A percentile compares a stretch with the other conserved stretches of the same genome.
Evolutionary conservation across 2,797 vertebrate species (phyloP).

Genomic region (Sebastes goodei): DNA sequence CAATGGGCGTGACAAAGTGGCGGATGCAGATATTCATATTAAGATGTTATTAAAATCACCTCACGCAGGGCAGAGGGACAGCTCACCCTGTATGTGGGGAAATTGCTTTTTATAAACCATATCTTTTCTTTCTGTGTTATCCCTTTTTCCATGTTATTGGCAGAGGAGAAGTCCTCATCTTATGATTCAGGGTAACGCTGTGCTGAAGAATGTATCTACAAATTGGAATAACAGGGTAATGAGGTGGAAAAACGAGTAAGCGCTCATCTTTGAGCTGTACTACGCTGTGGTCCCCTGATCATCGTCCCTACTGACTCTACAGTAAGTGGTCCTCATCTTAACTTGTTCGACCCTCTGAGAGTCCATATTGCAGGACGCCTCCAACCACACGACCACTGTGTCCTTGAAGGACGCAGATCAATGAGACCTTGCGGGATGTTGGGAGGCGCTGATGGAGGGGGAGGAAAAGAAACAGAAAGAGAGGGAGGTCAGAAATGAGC

Average conservation of each 20-base stretch:
- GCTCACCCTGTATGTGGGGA: not conserved
- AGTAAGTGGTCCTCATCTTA: constrained; percentile 41
- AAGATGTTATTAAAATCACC: not conserved
- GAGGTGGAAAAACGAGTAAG: constrained; percentile 43
- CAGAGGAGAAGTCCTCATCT: constrained; percentile 19
- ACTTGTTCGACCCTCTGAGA: constrained; percentile 21
- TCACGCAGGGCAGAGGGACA: not conserved
- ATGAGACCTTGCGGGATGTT: constrained; percentile 50
- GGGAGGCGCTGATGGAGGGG: not conserved
- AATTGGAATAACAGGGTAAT: constrained; percentile 63
- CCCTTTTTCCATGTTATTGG: not conserved
- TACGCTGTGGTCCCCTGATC: constrained; percentile 19
- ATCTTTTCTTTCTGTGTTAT: not conserved
- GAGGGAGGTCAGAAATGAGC: constrained; percentile 16
- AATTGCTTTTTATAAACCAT: constrained; percentile 36
- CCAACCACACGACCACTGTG: constrained; percentile 24
- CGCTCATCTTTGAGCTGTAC: constrained; percentile 35
- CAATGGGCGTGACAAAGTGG: too few species aligned
- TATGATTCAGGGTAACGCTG: constrained; percentile 18
- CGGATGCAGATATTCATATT: not conserved
- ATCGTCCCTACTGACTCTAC: constrained; percentile 13
- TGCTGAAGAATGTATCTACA: constrained; percentile 32
- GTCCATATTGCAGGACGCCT: constrained; percentile 25
- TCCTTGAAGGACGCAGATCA: constrained; percentile 55
- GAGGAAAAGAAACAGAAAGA: not conserved